A percentile compares a stretch with the other conserved stretches of the same genome.
Evolutionary conservation across 2,888 invertebrate species (phyloP).

Genomic region (Deilephila elpenor): DNA sequence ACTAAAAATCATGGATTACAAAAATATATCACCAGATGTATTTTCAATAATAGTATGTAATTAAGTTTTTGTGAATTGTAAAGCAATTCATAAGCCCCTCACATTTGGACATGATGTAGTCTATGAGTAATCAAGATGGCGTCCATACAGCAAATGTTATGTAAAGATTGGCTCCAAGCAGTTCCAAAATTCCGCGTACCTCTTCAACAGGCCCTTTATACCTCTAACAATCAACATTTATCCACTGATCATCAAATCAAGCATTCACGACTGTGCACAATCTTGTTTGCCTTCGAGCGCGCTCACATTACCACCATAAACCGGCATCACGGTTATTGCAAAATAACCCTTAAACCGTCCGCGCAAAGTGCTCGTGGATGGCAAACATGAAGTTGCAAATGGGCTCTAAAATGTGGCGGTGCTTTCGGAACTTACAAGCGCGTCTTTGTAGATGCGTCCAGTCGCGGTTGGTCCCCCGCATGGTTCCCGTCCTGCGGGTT

Average conservation of each 20-base stretch:
- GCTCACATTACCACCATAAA: slow-evolving; percentile 54
- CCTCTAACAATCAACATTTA: slow-evolving; percentile 56
- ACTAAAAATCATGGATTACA: too few species aligned
- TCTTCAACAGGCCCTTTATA: slow-evolving; percentile 42
- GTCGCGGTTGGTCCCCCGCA: slow-evolving; percentile 62
- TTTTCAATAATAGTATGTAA: too few species aligned
- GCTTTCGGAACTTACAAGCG: slow-evolving; percentile 76
- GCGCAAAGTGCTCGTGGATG: slow-evolving; percentile 56
- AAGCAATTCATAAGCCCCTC: too few species aligned
- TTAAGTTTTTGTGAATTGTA: too few species aligned
- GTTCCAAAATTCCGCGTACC: slow-evolving; percentile 26
- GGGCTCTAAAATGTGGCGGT: slow-evolving; percentile 77
- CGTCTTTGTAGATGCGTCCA: slow-evolving; percentile 76
- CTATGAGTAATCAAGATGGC: slow-evolving; percentile 11
- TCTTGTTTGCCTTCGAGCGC: slow-evolving; percentile 78
- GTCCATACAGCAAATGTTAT: background rate
- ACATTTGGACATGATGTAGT: background rate
- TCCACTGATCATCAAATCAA: slow-evolving; percentile 68
- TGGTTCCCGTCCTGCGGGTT: slow-evolving; percentile 49
- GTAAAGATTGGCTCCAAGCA: slow-evolving; percentile 5
- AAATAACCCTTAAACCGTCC: slow-evolving; percentile 59
- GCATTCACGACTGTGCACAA: slow-evolving; percentile 72
- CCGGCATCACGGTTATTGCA: slow-evolving; percentile 47
- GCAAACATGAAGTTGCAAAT: slow-evolving; percentile 62
- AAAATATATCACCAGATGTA: too few species aligned